Evolutionary conservation across 2,888 invertebrate species (phyloP).

Genomic region (Cyaniris semiargus): DNA sequence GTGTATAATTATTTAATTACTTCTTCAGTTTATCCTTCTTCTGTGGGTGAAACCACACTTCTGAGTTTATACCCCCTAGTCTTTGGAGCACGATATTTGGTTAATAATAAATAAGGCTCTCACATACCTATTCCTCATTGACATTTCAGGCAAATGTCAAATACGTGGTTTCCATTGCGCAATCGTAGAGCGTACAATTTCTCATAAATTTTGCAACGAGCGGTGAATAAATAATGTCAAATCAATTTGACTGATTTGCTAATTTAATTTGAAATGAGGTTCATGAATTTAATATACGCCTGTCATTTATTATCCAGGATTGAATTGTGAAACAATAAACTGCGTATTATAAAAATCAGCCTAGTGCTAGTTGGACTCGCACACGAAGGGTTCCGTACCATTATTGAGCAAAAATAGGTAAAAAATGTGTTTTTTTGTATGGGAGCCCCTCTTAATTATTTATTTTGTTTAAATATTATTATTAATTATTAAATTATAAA

Average conservation of each 20-base stretch:
- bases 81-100: not conserved
- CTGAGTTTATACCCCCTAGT: too few species aligned
- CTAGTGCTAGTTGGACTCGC: too few species aligned
- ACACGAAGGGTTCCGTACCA: too few species aligned
- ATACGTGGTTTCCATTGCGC: not conserved
- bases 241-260: constrained; percentile 16
- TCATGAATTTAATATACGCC: not conserved
- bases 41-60: too few species aligned
- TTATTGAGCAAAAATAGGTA: too few species aligned
- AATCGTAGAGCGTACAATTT: constrained; percentile 6
- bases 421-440: too few species aligned
- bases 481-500: too few species aligned
- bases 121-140: not conserved
- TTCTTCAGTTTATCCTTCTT: too few species aligned
- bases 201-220: constrained; percentile 2
- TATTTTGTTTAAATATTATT: too few species aligned
- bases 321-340: not conserved
- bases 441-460: too few species aligned
- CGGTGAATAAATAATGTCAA: constrained; percentile 5
- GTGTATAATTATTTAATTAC: too few species aligned
- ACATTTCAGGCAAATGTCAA: not conserved
- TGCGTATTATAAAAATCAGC: not conserved
- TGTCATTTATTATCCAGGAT: constrained; percentile 1
- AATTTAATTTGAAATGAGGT: constrained; percentile 16
- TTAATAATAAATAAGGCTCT: not conserved